A percentile compares a stretch with the other conserved stretches of the same genome.
phyloP scores from a whole-genome alignment of 2,113 vertebrate species.

The Ptyas mucosa region DNA sequence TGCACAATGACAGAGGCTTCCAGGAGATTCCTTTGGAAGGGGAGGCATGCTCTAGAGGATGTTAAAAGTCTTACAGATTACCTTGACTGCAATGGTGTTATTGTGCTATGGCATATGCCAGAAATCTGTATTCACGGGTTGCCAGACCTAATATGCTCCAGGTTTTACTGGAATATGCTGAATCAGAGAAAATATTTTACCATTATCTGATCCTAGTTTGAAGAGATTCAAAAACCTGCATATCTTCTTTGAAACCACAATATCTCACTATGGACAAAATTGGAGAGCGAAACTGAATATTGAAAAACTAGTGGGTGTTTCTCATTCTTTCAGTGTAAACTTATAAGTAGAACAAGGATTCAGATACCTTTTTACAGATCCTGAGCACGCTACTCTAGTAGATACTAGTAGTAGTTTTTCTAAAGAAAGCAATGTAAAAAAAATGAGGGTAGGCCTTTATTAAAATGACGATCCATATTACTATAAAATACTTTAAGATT shows the following conservation, averaged over 20 bases:
- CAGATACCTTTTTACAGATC: background rate
- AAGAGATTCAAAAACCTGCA: background rate
- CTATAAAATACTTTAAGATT: background rate
- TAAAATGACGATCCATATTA: background rate
- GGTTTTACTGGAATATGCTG: background rate
- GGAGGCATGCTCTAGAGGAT: background rate
- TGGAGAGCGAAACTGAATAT: background rate
- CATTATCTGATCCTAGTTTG: background rate
- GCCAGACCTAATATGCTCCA: background rate
- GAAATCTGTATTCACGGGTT: background rate
- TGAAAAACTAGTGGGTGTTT: background rate
- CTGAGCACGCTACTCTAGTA: background rate
- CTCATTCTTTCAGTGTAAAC: background rate
- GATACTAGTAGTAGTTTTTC: background rate
- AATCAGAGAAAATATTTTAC: background rate
- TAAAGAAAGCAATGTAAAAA: background rate
- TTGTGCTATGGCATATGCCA: background rate
- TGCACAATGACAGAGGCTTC: background rate
- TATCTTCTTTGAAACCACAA: background rate
- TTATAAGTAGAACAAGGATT: background rate
- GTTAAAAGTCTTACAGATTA: background rate
- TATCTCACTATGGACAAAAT: background rate
- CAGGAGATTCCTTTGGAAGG: background rate
- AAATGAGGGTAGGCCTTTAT: background rate
- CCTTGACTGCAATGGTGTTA: background rate